Conservation (phyloP, 2,113 vertebrate species). For the Nothocercus nigrocapillus region DNA sequence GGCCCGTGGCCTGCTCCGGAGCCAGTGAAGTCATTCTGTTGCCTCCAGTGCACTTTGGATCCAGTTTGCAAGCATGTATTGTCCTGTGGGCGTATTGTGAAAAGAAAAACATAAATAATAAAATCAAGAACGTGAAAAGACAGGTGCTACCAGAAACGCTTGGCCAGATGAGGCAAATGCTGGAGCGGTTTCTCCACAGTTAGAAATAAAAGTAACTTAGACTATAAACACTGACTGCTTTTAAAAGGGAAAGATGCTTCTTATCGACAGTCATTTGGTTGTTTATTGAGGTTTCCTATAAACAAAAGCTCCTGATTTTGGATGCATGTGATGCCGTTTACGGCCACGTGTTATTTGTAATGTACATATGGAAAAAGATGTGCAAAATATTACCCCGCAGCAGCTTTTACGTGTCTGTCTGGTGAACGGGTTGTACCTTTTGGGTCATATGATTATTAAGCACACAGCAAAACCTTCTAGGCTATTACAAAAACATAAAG, state of each 20-base stretch:
- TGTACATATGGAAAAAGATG: neutral
- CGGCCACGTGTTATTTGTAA: neutral
- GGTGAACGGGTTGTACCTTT: neutral
- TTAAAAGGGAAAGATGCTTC: slow-evolving; percentile 15
- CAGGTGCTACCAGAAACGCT: slow-evolving; percentile 46
- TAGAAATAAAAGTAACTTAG: neutral
- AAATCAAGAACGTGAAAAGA: neutral
- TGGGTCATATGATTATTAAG: neutral
- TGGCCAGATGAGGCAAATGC: neutral
- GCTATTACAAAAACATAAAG: slow-evolving; percentile 3
- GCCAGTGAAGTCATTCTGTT: slow-evolving; percentile 63
- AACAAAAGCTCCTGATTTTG: neutral
- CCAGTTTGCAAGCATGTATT: neutral
- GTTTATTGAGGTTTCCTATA: slow-evolving; percentile 26
- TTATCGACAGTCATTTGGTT: neutral
- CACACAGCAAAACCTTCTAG: neutral
- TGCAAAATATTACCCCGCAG: neutral
- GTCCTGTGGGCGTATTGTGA: slow-evolving; percentile 39
- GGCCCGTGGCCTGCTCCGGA: slow-evolving; percentile 8
- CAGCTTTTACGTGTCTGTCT: neutral
- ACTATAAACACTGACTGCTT: neutral
- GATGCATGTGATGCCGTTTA: neutral
- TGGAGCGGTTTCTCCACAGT: neutral
- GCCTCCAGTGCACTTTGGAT: slow-evolving; percentile 57
- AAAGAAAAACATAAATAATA: slow-evolving; percentile 44